Evolutionary conservation across 2,113 vertebrate species (phyloP).

Genomic region (Peromyscus leucopus): DNA sequence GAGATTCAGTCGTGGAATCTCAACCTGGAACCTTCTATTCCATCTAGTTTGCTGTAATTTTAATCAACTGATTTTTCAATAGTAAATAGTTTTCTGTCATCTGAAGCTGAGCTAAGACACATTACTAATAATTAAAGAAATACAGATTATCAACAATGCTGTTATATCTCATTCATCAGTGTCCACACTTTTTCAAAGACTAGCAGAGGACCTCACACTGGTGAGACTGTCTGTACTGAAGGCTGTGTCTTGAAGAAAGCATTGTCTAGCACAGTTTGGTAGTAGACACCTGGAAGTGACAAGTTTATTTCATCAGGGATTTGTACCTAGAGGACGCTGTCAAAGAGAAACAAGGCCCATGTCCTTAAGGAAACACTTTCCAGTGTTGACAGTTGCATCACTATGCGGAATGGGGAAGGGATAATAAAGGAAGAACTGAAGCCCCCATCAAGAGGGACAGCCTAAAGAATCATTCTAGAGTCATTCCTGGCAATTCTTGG

Average conservation of each 20-base stretch:
- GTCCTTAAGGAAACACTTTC: slow-evolving; percentile 34
- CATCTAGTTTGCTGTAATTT: background rate
- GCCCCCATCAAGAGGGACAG: background rate
- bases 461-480: background rate
- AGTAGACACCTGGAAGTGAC: background rate
- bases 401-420: slow-evolving; percentile 32
- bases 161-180: background rate
- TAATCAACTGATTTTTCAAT: background rate
- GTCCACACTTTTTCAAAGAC: background rate
- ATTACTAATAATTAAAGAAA: slow-evolving; percentile 29
- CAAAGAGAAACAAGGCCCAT: background rate
- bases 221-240: background rate
- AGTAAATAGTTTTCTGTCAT: slow-evolving; percentile 35
- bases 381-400: background rate
- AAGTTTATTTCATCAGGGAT: background rate
- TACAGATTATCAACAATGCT: background rate
- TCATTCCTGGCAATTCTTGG: slow-evolving; percentile 3
- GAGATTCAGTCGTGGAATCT: background rate
- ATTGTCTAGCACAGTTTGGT: background rate
- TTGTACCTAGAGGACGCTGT: background rate
- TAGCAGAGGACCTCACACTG: background rate
- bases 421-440: background rate
- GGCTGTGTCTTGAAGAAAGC: background rate
- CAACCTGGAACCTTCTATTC: background rate
- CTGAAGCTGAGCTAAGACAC: slow-evolving; percentile 4